Evolutionary conservation across 2,888 invertebrate species (phyloP).

Genomic region (Neoitamus cyanurus): DNA sequence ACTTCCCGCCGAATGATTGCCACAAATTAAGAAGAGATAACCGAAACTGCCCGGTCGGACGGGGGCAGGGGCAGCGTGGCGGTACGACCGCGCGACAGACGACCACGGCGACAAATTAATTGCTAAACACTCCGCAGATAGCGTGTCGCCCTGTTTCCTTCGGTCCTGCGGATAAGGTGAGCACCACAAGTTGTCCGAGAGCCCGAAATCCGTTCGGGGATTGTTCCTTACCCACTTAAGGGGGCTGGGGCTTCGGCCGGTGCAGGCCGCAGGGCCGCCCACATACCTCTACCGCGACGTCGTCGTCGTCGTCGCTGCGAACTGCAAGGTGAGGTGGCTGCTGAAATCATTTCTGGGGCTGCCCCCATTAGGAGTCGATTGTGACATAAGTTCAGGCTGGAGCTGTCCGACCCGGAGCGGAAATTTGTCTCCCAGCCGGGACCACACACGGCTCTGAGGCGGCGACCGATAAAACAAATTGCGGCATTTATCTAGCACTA

Average conservation of each 20-base stretch:
- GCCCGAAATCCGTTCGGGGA: neutral
- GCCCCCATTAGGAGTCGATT: constrained; percentile 41
- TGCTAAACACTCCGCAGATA: constrained; percentile 40
- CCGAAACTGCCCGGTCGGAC: neutral
- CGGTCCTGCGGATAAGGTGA: neutral
- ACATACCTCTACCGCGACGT: neutral
- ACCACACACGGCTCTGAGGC: constrained; percentile 28
- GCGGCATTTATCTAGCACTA: neutral
- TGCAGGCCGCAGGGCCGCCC: neutral
- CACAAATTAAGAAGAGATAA: constrained; percentile 48
- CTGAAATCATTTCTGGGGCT: constrained; percentile 32
- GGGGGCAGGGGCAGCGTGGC: neutral
- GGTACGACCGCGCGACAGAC: neutral
- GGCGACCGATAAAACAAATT: constrained; percentile 21
- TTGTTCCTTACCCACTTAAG: neutral
- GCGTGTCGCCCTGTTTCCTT: constrained; percentile 32
- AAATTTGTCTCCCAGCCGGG: constrained; percentile 36
- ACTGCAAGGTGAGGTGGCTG: constrained; percentile 12
- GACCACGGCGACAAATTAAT: constrained; percentile 46
- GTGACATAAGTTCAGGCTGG: constrained; percentile 25
- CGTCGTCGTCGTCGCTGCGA: neutral
- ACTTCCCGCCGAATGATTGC: constrained; percentile 43
- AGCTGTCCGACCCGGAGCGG: constrained; percentile 27
- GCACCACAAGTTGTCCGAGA: neutral
- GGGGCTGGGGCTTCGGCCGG: neutral